Evolutionary conservation across 2,113 vertebrate genomes (phyloP), one percentile per base, ranked within the genome.

Genomic region (Catharus minimus): DNA sequence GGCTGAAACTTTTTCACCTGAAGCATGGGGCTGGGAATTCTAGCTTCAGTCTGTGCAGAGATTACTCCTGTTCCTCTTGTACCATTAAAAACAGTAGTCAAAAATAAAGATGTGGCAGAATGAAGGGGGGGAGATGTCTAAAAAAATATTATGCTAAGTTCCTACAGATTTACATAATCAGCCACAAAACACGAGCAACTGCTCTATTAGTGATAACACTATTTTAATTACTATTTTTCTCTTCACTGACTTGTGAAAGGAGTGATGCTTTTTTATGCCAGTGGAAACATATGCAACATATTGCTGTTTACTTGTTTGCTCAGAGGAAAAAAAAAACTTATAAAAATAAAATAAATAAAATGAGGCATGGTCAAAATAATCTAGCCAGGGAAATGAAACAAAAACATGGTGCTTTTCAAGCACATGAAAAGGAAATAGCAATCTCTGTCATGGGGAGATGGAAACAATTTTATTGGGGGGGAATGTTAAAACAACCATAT

Each of bases 401-500:
- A 46, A 56, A 87, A 74, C 23, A 52, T 47, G 4, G 55, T 61
- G 46, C 33, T 89, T 89, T 87, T 72, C 49, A 83, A 84, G 66
- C 17, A 73, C 13, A 8, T 19, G 26, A 27, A 68, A 82, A 94
- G 32, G 38, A 72, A 93, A 84, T 7, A 67, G 39, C 60, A 73
- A 77, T 38, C 47, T 92, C 50, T 72, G 60, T 55, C 67, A 60
- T 32, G 20, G 56, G 46, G 76, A 97, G 86, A 97, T 96, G 95
- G 95, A 97, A 97, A 96, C 93, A 89, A 81, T 96, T 98, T 98
- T 98, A 98, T 98, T 98, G 88, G 69, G 49, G 75, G 96, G 97
- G 96, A 97, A 97, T 97, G 96, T 98, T 98, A 97, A 97, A 97
- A 97, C 96, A 97, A 94, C 96, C 94, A 97, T 97, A 97, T 97